Conservation (phyloP, 2,113 vertebrate genomes). For the Picathartes gymnocephalus region DNA sequence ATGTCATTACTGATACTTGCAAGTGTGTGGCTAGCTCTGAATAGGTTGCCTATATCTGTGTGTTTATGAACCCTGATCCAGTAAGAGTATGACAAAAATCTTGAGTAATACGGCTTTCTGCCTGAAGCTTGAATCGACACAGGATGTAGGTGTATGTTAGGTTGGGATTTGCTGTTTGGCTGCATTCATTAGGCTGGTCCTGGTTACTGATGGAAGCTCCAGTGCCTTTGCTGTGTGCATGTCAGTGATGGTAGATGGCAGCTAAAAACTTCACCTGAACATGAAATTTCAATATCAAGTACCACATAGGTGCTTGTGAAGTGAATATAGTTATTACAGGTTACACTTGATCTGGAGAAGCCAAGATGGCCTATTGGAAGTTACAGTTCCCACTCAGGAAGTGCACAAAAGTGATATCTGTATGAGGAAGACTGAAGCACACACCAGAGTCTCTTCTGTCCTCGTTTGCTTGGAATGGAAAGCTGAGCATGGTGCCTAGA, state of each 20-base stretch:
- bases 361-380: background rate
- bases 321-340: background rate
- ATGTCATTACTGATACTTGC: background rate
- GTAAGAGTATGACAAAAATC: background rate
- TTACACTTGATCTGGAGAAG: background rate
- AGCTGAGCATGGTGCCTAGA: background rate
- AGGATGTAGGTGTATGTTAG: background rate
- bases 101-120: background rate
- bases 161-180: background rate
- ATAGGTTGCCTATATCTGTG: background rate
- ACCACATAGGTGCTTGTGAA: background rate
- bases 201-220: background rate
- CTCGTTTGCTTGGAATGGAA: background rate
- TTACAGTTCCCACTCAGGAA: background rate
- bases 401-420: background rate
- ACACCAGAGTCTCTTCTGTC: background rate
- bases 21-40: background rate
- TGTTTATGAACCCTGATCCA: background rate
- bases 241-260: background rate
- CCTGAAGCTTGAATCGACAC: background rate
- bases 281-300: background rate
- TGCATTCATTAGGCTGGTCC: fast-evolving
- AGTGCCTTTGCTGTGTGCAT: background rate
- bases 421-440: background rate
- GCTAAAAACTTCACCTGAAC: background rate